Evolutionary conservation across 2,888 invertebrate species (phyloP), one percentile per base, ranked within the genome.

Genomic region (Thera obeliscata): DNA sequence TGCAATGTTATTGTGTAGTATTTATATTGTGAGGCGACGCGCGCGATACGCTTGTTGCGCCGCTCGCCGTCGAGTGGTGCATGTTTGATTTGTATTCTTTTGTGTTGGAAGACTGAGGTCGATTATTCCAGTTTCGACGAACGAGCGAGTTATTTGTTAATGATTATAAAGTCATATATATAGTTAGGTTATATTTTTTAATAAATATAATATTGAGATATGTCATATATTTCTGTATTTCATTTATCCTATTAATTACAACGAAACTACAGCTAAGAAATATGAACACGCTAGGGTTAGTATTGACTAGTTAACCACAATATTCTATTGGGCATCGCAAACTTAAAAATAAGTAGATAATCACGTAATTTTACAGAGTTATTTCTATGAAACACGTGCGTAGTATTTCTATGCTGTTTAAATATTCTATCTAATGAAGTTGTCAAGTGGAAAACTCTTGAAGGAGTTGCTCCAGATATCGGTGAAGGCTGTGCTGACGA

Each of bases 401-500:
- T 38, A 38, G 3, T 38, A 38, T 1, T 38, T 9, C 41, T 41
- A 46, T 46, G 8, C 43, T 46, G 9, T 9, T 2, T 9, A 9
- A 2, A 8, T 43, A 9, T 9, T 46, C 3, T 46, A 46, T 46
- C 9, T 93, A 66, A 97, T 95, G 73, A 96, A 94, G 71, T 94
- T 89, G 0, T 96, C 94, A 56, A 97, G 87, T 0, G 97, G 96
- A 85, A 97, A 97, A 83, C 96, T 89, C 72, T 94, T 94, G 83
- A 97, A 97, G 61, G 96, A 95, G 66, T 95, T 95, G 79, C 96
- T 96, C 87, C 97, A 97, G 74, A 97, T 97, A 70, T 97, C 96
- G 0, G 97, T 97, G 86, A 97, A 97, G 5, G 96, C 97, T 0
- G 95, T 96, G 83, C 97, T 96, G 71, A 97, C 97, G 69, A 97